phyloP scores from a whole-genome alignment of 2,797 vertebrate genomes.

The Distichodus sexfasciatus region DNA sequence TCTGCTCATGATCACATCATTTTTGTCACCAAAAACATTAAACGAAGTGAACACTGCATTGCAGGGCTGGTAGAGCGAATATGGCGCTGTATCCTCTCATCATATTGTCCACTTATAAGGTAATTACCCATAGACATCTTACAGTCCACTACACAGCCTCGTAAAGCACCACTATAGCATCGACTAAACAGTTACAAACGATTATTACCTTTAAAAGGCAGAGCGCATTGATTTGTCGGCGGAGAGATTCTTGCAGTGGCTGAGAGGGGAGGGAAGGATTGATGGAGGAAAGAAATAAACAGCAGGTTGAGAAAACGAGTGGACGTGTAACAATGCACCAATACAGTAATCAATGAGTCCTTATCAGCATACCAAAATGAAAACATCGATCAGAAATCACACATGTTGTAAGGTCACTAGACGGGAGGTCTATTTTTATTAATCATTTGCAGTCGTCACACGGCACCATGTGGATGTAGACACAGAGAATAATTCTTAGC shows the following conservation, averaged over 20 bases:
- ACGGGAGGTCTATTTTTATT: too few species aligned
- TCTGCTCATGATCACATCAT: too few species aligned
- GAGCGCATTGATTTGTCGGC: conserved; percentile 6
- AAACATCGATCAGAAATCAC: too few species aligned
- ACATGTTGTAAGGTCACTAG: too few species aligned
- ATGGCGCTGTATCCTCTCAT: background rate
- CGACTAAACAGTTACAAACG: conserved; percentile 22
- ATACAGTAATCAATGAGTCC: conserved; percentile 26
- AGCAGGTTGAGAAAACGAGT: background rate
- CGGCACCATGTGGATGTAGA: too few species aligned
- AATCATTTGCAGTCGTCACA: too few species aligned
- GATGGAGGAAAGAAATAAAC: conserved; percentile 12
- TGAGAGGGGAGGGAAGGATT: background rate
- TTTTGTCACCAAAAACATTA: too few species aligned
- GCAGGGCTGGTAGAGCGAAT: background rate
- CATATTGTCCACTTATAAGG: conserved; percentile 7
- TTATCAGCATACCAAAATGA: too few species aligned
- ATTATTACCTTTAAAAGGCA: conserved; percentile 38
- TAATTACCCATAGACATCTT: background rate
- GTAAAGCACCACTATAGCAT: conserved; percentile 12
- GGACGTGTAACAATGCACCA: too few species aligned
- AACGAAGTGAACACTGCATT: too few species aligned
- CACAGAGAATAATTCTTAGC: too few species aligned
- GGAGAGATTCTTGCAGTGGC: conserved; percentile 7
- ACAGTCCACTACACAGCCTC: background rate